Percentiles rank a stretch among this genome's conserved stretches.
Evolutionary conservation across 2,888 invertebrate genomes (phyloP).

Genomic region (Cataglyphis cursor): DNA sequence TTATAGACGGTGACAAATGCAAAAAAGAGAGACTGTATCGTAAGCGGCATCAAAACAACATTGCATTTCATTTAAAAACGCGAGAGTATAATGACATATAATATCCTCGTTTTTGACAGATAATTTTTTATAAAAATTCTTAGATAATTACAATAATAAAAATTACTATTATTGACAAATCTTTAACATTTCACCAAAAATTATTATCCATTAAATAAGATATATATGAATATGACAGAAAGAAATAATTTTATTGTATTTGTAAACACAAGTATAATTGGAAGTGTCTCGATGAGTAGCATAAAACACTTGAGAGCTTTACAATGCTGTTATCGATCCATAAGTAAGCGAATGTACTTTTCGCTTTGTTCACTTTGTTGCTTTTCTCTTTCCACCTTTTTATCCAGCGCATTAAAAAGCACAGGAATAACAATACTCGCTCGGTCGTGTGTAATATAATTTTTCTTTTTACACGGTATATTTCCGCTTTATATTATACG

Average conservation of each 20-base stretch:
- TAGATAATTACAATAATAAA: background rate
- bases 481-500: conserved; percentile 24
- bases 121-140: background rate
- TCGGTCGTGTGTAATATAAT: conserved; percentile 43
- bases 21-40: background rate
- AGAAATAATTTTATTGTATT: conserved; percentile 24
- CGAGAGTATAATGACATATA: background rate
- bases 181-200: background rate
- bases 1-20: background rate
- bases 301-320: conserved; percentile 36
- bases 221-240: background rate
- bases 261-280: background rate
- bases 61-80: conserved; percentile 15
- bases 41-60: background rate
- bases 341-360: conserved; percentile 25
- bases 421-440: conserved; percentile 47
- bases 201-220: background rate
- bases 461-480: conserved; percentile 38
- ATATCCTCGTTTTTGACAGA: background rate
- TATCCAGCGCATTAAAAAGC: conserved; percentile 31
- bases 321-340: background rate
- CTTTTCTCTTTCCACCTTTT: conserved; percentile 18
- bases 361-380: conserved; percentile 28
- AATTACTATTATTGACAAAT: background rate
- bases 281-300: background rate